Conservation (phyloP, 2,888 invertebrate species). For the Phragmatobia fuliginosa region DNA sequence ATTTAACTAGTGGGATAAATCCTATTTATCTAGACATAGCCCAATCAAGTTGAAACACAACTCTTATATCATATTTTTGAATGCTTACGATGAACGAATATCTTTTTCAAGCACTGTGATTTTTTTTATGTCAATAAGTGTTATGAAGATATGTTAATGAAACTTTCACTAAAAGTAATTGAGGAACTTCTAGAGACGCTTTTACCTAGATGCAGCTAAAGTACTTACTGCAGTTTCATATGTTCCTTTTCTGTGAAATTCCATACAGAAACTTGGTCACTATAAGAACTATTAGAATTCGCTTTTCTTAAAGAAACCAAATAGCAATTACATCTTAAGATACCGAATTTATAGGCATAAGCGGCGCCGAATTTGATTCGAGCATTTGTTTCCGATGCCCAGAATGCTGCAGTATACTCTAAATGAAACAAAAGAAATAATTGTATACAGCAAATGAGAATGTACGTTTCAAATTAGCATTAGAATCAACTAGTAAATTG, state of each 20-base stretch:
- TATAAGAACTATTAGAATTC: constrained; percentile 47
- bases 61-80: too few relatives aligned
- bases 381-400: constrained; percentile 47
- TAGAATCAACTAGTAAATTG: not conserved
- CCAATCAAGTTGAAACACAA: too few relatives aligned
- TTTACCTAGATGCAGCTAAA: not conserved
- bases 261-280: constrained; percentile 52
- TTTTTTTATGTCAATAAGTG: too few relatives aligned
- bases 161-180: too few relatives aligned
- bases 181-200: not conserved
- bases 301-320: constrained; percentile 54
- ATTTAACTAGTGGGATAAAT: too few relatives aligned
- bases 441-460: not conserved
- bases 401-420: constrained; percentile 31
- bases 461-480: not conserved
- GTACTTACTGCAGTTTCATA: not conserved
- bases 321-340: constrained; percentile 46
- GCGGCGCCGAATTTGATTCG: constrained; percentile 51
- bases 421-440: not conserved
- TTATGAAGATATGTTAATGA: too few relatives aligned
- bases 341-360: constrained; percentile 46
- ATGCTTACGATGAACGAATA: too few relatives aligned
- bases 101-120: too few relatives aligned
- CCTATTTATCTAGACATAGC: too few relatives aligned
- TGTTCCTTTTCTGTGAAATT: constrained; percentile 1